These are phyloP conservation scores for Pygathrix nemaeus DNA, from an alignment of 2,113 vertebrate species.

Conservation along the genomic window DNA sequence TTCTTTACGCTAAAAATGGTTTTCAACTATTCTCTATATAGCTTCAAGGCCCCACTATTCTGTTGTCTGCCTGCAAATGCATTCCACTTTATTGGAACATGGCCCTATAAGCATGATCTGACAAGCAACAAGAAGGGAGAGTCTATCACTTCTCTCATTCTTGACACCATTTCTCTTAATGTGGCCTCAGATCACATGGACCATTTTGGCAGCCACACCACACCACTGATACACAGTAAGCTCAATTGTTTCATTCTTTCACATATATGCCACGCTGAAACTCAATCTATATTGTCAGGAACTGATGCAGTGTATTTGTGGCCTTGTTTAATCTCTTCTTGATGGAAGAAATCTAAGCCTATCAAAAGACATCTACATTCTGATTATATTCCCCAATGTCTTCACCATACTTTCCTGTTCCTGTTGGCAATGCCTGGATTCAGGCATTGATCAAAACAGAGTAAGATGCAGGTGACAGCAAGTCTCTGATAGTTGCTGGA, in stretches of 20 bases:
- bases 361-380: conserved; percentile 10
- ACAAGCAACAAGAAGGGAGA: neutral
- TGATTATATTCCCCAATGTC: neutral
- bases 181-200: neutral
- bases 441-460: conserved; percentile 34
- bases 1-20: neutral
- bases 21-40: neutral
- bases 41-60: neutral
- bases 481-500: neutral
- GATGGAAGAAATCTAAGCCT: neutral
- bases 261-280: neutral
- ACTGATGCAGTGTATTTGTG: neutral
- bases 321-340: conserved; percentile 21
- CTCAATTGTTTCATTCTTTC: neutral
- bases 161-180: neutral
- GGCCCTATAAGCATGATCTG: neutral
- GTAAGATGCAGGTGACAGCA: neutral
- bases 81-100: neutral
- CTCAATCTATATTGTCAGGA: neutral
- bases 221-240: neutral
- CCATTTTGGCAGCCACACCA: neutral
- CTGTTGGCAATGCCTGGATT: neutral
- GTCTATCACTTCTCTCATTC: neutral
- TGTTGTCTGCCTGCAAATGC: neutral
- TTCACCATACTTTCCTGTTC: neutral